phyloP scores from a whole-genome alignment of 2,113 vertebrate species.

The Picathartes gymnocephalus region DNA sequence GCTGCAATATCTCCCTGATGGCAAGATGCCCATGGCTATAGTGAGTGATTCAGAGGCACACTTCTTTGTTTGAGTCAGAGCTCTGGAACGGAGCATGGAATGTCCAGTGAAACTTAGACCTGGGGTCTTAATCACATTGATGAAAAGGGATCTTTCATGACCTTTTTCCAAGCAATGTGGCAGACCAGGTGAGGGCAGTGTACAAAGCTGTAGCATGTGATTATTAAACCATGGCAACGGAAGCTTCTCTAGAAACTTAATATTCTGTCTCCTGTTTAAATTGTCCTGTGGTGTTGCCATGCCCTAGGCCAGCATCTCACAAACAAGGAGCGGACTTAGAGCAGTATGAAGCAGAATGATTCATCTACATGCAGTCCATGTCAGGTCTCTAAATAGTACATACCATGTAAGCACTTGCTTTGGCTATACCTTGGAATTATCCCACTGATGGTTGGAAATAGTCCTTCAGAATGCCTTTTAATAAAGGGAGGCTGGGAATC shows the following conservation, averaged over 20 bases:
- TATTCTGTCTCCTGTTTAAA: not conserved
- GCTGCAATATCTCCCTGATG: slow-evolving; percentile 6
- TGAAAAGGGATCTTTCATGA: not conserved
- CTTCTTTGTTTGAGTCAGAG: slow-evolving; percentile 23
- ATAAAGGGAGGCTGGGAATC: not conserved
- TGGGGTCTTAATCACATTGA: not conserved
- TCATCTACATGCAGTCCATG: not conserved
- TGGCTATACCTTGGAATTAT: not conserved
- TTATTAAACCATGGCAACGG: not conserved
- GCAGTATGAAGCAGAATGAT: not conserved
- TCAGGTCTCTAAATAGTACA: not conserved
- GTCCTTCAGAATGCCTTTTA: not conserved
- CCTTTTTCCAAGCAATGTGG: not conserved
- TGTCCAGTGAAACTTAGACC: slow-evolving; percentile 28
- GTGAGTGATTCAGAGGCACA: slow-evolving; percentile 43
- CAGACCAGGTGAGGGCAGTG: not conserved
- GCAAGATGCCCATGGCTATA: slow-evolving; percentile 29
- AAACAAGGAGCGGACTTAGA: not conserved
- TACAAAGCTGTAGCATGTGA: not conserved
- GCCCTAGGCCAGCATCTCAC: not conserved
- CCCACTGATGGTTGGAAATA: not conserved
- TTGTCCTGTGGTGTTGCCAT: not conserved
- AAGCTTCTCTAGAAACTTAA: not conserved
- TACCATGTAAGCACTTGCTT: not conserved
- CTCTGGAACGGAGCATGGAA: not conserved